phyloP scores from a whole-genome alignment of 2,888 invertebrate species.

The Mimumesa dahlbomi region DNA sequence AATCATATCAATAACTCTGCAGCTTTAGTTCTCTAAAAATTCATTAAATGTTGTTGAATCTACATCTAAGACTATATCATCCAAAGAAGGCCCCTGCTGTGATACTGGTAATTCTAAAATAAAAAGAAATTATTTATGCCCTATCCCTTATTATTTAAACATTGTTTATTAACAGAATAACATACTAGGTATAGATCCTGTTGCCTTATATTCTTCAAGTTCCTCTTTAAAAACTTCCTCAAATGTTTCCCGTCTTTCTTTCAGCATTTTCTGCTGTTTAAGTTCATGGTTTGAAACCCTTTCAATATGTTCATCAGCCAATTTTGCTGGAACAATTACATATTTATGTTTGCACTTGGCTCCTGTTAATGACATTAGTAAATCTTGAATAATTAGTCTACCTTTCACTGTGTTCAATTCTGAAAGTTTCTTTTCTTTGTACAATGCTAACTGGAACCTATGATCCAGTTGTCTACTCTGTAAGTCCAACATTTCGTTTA shows the following conservation, averaged over 20 bases:
- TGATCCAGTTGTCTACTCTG: slow-evolving; percentile 88
- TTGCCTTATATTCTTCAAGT: slow-evolving; percentile 84
- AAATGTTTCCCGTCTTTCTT: slow-evolving; percentile 86
- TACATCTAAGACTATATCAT: slow-evolving; percentile 84
- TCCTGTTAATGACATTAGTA: no score
- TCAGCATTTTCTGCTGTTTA: slow-evolving; percentile 82
- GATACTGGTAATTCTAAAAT: slow-evolving; percentile 69
- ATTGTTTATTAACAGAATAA: slow-evolving; percentile 26
- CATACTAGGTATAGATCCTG: slow-evolving; percentile 84
- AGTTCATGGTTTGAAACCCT: slow-evolving; percentile 83
- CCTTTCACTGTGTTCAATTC: slow-evolving; percentile 82
- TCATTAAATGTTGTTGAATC: slow-evolving; percentile 84
- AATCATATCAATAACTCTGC: slow-evolving; percentile 1
- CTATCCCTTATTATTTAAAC: no score
- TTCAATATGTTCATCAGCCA: slow-evolving; percentile 83
- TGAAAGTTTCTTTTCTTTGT: slow-evolving; percentile 86
- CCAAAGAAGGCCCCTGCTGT: slow-evolving; percentile 81
- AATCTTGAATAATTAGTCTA: no score
- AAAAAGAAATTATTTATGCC: slow-evolving; percentile 20
- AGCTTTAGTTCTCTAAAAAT: slow-evolving; percentile 82
- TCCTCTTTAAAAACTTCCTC: slow-evolving; percentile 87
- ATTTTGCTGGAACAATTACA: no score
- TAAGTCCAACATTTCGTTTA: slow-evolving; percentile 86
- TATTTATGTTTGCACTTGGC: no score
- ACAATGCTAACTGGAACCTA: slow-evolving; percentile 86